Evolutionary conservation across 2,797 vertebrate genomes (phyloP).

Genomic region (Hydrophis major): DNA sequence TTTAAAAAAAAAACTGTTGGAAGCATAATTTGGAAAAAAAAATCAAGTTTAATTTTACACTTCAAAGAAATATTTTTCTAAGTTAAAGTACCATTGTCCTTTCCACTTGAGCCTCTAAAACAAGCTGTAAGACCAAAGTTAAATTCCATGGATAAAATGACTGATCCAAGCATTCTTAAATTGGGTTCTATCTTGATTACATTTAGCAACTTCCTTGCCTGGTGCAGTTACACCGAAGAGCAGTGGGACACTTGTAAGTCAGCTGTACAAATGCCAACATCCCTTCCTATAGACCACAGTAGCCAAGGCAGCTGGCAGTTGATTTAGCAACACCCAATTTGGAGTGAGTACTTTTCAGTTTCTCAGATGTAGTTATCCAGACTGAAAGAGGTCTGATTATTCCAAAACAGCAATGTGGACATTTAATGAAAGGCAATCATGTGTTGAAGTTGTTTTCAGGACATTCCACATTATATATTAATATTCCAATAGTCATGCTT

Average conservation of each 20-base stretch:
- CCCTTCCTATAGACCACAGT: background rate
- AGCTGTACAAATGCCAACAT: background rate
- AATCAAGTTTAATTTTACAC: background rate
- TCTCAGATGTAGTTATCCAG: background rate
- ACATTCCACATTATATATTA: background rate
- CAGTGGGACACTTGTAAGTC: background rate
- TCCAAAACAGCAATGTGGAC: background rate
- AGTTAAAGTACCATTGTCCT: background rate
- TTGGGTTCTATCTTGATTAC: background rate
- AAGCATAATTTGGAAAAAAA: background rate
- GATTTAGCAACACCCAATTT: background rate
- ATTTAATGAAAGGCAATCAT: background rate
- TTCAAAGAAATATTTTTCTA: background rate
- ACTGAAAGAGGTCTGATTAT: background rate
- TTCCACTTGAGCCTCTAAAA: background rate
- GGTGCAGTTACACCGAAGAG: background rate
- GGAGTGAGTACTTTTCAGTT: background rate
- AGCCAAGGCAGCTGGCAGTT: background rate
- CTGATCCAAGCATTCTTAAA: background rate
- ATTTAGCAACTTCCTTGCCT: background rate
- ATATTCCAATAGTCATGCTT: background rate
- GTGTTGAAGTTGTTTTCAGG: background rate
- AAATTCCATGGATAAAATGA: background rate
- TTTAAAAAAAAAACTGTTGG: background rate
- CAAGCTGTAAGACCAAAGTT: background rate